Percentiles rank a stretch among this genome's conserved stretches.
Evolutionary conservation across 1,140 invertebrate genomes (phyloP).

Genomic region (Arctopsyche grandis): DNA sequence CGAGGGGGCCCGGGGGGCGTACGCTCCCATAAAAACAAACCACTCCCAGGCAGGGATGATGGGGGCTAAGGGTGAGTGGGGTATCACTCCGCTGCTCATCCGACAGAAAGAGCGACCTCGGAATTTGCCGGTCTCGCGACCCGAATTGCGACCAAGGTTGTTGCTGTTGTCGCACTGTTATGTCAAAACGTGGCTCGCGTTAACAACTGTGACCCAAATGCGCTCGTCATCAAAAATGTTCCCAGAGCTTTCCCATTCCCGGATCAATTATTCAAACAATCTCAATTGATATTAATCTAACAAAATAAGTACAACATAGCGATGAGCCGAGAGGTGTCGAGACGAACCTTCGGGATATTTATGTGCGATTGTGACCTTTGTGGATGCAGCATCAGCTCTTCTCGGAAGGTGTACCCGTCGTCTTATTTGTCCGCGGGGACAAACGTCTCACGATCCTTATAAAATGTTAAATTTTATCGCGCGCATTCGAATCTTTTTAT

Average conservation of each 20-base stretch:
- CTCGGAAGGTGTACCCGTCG: slow-evolving; percentile 11
- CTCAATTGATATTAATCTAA: neutral
- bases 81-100: neutral
- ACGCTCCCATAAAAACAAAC: slow-evolving; percentile 37
- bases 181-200: neutral
- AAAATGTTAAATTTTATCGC: slow-evolving; percentile 1
- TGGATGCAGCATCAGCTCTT: slow-evolving; percentile 23
- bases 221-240: neutral
- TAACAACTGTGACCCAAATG: slow-evolving; percentile 19
- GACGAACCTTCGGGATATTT: neutral
- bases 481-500: slow-evolving; percentile 14
- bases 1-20: slow-evolving; percentile 19
- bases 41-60: slow-evolving; percentile 17
- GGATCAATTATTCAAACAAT: too few species aligned
- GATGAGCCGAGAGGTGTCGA: neutral
- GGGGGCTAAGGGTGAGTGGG: neutral
- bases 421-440: neutral
- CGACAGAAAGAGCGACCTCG: too few species aligned
- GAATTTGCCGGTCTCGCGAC: neutral
- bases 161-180: neutral
- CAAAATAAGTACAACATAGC: neutral
- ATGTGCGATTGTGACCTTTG: neutral
- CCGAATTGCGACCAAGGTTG: neutral
- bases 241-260: neutral
- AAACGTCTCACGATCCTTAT: neutral